Conservation (phyloP, 2,797 vertebrate genomes). For the Myioborus miniatus region DNA sequence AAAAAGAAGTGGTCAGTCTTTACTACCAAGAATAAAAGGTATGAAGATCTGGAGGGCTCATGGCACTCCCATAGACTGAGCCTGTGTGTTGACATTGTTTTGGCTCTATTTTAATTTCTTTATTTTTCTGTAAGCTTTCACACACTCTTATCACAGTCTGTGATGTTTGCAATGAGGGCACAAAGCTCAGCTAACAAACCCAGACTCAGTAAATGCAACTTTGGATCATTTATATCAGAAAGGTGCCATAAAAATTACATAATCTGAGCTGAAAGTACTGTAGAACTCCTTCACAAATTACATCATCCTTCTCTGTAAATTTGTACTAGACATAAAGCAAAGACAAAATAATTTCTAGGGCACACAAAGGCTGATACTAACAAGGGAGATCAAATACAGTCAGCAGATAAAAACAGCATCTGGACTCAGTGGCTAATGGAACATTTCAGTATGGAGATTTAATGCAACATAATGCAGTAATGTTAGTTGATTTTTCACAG, state of each 20-base stretch:
- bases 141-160: not conserved
- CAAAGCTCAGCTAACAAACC: not conserved
- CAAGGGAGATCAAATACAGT: not conserved
- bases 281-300: not conserved
- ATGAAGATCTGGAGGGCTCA: not conserved
- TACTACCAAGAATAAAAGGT: not conserved
- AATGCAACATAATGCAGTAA: not conserved
- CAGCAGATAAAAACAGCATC: not conserved
- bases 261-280: not conserved
- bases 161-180: not conserved
- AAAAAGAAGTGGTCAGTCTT: not conserved
- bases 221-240: not conserved
- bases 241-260: not conserved
- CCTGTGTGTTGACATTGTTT: not conserved
- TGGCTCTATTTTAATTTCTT: not conserved
- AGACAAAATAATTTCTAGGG: conserved; percentile 9
- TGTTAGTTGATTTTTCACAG: conserved; percentile 9
- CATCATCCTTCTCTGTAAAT: not conserved
- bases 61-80: not conserved
- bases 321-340: not conserved
- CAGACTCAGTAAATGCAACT: not conserved
- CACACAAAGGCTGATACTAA: not conserved
- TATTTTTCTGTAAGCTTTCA: not conserved
- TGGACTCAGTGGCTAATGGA: conserved; percentile 15
- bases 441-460: not conserved